Evolutionary conservation across 2,113 vertebrate species (phyloP).

Genomic region (Eulemur macaco): DNA sequence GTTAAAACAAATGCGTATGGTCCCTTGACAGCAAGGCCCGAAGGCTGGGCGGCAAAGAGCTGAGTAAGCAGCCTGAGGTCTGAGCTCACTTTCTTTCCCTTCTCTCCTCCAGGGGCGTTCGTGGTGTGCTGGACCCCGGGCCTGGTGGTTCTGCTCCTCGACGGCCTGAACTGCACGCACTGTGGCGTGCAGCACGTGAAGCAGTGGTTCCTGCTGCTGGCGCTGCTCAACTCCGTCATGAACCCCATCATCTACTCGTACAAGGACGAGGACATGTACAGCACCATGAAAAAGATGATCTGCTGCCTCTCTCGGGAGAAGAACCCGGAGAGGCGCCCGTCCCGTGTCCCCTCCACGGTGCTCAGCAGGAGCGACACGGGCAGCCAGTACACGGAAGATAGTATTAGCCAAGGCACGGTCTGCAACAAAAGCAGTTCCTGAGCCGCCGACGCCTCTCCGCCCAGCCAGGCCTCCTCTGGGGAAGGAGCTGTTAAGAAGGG

Average conservation of each 20-base stretch:
- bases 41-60: neutral
- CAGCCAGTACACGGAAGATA: conserved; percentile 84
- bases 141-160: conserved; percentile 92
- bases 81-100: neutral
- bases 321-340: conserved; percentile 86
- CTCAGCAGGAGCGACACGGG: conserved; percentile 87
- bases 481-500: conserved; percentile 70
- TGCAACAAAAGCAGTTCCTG: conserved; percentile 81
- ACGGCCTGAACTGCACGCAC: conserved; percentile 90
- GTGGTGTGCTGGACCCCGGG: conserved; percentile 98
- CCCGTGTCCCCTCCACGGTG: conserved; percentile 86
- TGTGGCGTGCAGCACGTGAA: conserved; percentile 91
- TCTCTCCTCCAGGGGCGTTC: conserved; percentile 90
- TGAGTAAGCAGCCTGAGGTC: neutral
- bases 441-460: neutral
- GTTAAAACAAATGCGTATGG: neutral
- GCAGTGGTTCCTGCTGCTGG: conserved; percentile 95
- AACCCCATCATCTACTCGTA: conserved; percentile 99
- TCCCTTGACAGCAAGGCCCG: neutral
- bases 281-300: conserved; percentile 93
- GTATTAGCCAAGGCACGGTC: conserved; percentile 78
- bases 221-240: conserved; percentile 95
- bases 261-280: conserved; percentile 98
- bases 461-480: neutral
- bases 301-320: conserved; percentile 89